phyloP scores from a whole-genome alignment of 1,140 invertebrate genomes.

The Bombus superbus region DNA sequence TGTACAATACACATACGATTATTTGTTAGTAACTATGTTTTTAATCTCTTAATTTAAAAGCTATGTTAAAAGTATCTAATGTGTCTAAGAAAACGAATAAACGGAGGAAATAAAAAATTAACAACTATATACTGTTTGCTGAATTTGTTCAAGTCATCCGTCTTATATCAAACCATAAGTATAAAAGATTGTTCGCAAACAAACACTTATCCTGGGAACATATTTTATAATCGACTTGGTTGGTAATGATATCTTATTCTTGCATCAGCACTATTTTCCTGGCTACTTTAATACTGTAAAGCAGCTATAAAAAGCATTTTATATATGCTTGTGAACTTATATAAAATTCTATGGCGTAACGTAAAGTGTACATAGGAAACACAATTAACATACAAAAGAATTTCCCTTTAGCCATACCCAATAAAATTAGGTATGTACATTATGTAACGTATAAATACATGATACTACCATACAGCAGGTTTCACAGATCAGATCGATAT shows the following conservation, averaged over 20 bases:
- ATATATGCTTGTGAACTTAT: constrained; percentile 32
- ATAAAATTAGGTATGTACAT: constrained; percentile 11
- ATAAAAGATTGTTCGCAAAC: background rate
- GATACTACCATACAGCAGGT: constrained; percentile 53
- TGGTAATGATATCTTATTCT: background rate
- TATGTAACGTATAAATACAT: constrained; percentile 11
- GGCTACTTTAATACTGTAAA: constrained; percentile 40
- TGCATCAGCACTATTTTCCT: constrained; percentile 26
- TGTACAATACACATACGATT: constrained; percentile 12
- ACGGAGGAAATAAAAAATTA: constrained; percentile 20
- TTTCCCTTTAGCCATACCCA: background rate
- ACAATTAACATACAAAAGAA: constrained; percentile 27
- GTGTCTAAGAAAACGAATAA: constrained; percentile 9
- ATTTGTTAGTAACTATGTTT: background rate
- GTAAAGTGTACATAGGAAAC: constrained; percentile 25
- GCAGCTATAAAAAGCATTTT: constrained; percentile 44
- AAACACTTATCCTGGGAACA: background rate
- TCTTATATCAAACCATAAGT: background rate
- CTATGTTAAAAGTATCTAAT: constrained; percentile 13
- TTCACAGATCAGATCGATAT: constrained; percentile 3
- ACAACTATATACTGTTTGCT: background rate
- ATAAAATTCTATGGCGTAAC: constrained; percentile 45
- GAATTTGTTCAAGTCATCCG: background rate
- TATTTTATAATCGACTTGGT: background rate
- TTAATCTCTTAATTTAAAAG: background rate